phyloP scores from a whole-genome alignment of 2,888 invertebrate genomes.

The Nymphalis c-album region DNA sequence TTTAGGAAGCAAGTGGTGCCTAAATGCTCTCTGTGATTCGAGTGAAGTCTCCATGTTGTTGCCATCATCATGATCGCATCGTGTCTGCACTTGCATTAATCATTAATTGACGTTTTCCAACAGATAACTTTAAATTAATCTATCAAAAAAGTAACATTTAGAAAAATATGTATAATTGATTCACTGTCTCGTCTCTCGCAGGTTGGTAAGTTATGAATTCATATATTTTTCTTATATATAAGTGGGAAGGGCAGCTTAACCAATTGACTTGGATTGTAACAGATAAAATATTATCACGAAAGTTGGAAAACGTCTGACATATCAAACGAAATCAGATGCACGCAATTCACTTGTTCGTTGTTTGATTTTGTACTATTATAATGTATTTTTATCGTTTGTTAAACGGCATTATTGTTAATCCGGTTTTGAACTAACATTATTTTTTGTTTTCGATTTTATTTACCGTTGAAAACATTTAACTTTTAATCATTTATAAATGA shows the following conservation, averaged over 20 bases:
- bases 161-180: background rate
- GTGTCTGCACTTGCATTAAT: conserved; percentile 30
- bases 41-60: conserved; percentile 54
- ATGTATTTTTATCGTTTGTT: conserved; percentile 10
- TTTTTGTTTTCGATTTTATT: conserved; percentile 1
- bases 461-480: background rate
- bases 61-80: conserved; percentile 36
- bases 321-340: conserved; percentile 8
- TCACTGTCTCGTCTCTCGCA: too few relatives aligned
- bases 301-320: conserved; percentile 23
- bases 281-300: background rate
- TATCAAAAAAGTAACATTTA: background rate
- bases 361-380: background rate
- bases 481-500: background rate
- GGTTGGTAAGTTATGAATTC: too few relatives aligned
- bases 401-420: conserved; percentile 7
- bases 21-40: conserved; percentile 77
- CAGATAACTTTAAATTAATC: too few relatives aligned
- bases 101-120: conserved; percentile 25
- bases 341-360: background rate
- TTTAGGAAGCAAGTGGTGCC: conserved; percentile 71
- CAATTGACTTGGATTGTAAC: too few relatives aligned
- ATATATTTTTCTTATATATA: too few relatives aligned
- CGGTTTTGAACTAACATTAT: background rate
- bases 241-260: too few relatives aligned